Conservation (phyloP, 1,140 invertebrate species). For the Pseudomyrmex sp. region DNA sequence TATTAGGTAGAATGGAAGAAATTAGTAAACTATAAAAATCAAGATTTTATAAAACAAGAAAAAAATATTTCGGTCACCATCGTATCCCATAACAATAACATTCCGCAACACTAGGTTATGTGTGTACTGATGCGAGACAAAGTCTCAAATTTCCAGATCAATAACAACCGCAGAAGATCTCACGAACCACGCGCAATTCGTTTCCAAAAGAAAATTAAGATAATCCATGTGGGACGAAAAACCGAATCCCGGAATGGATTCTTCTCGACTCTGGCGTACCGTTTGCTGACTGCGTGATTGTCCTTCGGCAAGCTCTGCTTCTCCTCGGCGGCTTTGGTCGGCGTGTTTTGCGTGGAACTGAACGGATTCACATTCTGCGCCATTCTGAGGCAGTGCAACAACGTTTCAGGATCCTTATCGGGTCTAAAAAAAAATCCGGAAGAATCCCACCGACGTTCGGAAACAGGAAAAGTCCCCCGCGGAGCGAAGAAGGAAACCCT, state of each 20-base stretch:
- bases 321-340: conserved; percentile 90
- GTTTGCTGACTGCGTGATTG: conserved; percentile 94
- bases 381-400: conserved; percentile 85
- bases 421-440: too few relatives aligned
- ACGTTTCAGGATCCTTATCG: too few relatives aligned
- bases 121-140: not conserved
- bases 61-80: too few relatives aligned
- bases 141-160: too few relatives aligned
- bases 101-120: conserved; percentile 15
- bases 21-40: not conserved
- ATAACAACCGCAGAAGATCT: too few relatives aligned
- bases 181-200: not conserved
- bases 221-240: not conserved
- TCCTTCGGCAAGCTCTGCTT: conserved; percentile 90
- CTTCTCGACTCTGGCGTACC: conserved; percentile 85
- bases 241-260: not conserved
- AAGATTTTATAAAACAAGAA: not conserved
- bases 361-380: conserved; percentile 94
- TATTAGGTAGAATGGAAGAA: too few relatives aligned
- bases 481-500: not conserved
- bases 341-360: conserved; percentile 88
- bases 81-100: not conserved
- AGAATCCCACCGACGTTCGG: too few relatives aligned
- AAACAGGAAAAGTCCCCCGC: not conserved
- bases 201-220: not conserved